Evolutionary conservation across 1,140 invertebrate genomes (phyloP).

Genomic region (Oedothorax gibbosus): DNA sequence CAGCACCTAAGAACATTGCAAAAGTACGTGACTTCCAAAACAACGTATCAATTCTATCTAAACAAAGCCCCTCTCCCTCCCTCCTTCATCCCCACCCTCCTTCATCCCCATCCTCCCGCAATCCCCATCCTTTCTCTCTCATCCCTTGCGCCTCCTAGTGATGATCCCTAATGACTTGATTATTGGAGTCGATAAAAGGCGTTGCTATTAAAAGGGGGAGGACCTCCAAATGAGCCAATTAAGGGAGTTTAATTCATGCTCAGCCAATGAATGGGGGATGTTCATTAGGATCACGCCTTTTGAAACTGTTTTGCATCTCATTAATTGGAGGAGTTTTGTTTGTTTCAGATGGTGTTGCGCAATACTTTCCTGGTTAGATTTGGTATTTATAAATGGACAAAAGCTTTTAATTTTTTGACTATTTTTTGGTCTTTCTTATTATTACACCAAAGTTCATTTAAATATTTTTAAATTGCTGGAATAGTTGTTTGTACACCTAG

Average conservation of each 20-base stretch:
- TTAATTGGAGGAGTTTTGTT: constrained; percentile 29
- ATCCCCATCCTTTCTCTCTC: neutral
- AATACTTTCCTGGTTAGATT: neutral
- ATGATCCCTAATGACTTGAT: constrained; percentile 54
- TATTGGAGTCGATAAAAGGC: constrained; percentile 56
- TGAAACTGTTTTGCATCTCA: constrained; percentile 45
- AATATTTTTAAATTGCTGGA: too few species aligned
- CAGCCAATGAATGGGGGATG: constrained; percentile 51
- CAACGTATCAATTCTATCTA: neutral
- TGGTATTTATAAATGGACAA: neutral
- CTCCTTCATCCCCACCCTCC: neutral
- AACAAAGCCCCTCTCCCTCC: neutral
- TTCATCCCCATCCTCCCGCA: neutral
- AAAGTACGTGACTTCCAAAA: too few species aligned
- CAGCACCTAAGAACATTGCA: too few species aligned
- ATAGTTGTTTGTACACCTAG: too few species aligned
- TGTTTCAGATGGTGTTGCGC: neutral
- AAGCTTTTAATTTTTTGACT: too few species aligned
- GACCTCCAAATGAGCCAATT: constrained; percentile 54
- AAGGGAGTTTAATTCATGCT: constrained; percentile 48
- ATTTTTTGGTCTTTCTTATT: too few species aligned
- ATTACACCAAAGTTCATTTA: too few species aligned
- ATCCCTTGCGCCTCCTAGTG: constrained; percentile 19
- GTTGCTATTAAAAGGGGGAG: constrained; percentile 43
- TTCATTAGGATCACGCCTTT: constrained; percentile 58